phyloP scores from a whole-genome alignment of 2,797 vertebrate species.

The Tauraco hartlaubi region DNA sequence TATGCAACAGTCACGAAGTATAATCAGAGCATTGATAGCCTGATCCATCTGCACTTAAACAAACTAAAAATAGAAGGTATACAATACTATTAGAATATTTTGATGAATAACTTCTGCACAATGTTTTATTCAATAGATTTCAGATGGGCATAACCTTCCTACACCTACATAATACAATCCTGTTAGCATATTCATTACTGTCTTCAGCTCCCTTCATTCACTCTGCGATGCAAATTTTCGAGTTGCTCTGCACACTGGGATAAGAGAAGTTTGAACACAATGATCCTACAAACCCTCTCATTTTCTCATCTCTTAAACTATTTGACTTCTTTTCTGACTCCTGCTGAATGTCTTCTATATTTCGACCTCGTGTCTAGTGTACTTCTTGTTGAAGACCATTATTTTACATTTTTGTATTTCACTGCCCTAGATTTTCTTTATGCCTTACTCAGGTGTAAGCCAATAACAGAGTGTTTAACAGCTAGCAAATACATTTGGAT shows the following conservation, averaged over 20 bases:
- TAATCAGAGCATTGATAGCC: not conserved
- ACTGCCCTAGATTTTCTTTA: not conserved
- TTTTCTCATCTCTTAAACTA: not conserved
- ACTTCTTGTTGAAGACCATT: not conserved
- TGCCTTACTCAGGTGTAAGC: not conserved
- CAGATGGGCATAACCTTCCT: not conserved
- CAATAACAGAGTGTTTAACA: not conserved
- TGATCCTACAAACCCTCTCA: not conserved
- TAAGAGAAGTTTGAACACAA: not conserved
- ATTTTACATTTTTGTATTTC: not conserved
- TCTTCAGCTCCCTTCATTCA: not conserved
- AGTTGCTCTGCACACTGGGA: not conserved
- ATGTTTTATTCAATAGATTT: slow-evolving; percentile 40
- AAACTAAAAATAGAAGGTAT: not conserved
- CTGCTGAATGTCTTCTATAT: not conserved
- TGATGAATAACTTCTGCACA: not conserved
- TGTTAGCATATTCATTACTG: slow-evolving; percentile 25
- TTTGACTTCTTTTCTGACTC: not conserved
- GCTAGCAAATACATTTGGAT: not conserved
- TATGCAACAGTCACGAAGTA: not conserved
- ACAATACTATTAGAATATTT: slow-evolving; percentile 8
- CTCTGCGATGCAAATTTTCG: not conserved
- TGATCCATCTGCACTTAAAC: not conserved
- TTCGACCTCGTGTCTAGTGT: not conserved
- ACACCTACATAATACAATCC: not conserved